phyloP scores from a whole-genome alignment of 1,140 invertebrate species.

The Samia ricini region DNA sequence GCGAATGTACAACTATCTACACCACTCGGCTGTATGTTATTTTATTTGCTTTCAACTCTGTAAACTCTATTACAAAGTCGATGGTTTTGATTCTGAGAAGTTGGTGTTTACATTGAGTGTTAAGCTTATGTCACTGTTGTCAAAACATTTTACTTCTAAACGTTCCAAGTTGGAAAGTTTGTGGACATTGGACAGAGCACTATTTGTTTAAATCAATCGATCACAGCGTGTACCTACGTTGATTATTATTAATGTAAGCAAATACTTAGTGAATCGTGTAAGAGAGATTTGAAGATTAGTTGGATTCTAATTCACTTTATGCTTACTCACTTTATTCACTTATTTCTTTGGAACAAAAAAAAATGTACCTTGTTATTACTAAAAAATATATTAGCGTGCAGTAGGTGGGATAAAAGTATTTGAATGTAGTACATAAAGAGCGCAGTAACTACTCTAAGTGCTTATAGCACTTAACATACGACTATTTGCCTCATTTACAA shows the following conservation, averaged over 20 bases:
- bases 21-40: conserved; percentile 57
- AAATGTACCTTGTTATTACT: conserved; percentile 64
- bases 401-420: conserved; percentile 70
- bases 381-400: conserved; percentile 70
- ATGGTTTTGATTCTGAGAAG: conserved; percentile 71
- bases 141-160: conserved; percentile 59
- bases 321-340: too few relatives aligned
- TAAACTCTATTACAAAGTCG: conserved; percentile 67
- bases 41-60: conserved; percentile 69
- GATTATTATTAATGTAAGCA: background rate
- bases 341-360: conserved; percentile 52
- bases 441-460: conserved; percentile 57
- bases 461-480: conserved; percentile 56
- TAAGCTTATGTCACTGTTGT: conserved; percentile 59
- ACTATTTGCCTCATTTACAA: conserved; percentile 59
- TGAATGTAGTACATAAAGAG: conserved; percentile 67
- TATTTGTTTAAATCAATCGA: background rate
- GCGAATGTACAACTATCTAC: conserved; percentile 37
- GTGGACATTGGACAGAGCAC: conserved; percentile 23
- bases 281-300: conserved; percentile 13
- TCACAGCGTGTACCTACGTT: background rate
- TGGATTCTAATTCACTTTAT: conserved; percentile 7
- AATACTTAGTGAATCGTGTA: background rate
- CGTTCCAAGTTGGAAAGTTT: conserved; percentile 60
- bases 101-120: conserved; percentile 62